Percentiles rank a stretch among this genome's conserved stretches.
phyloP scores from a whole-genome alignment of 53 echinoderm and acorn worm genomes.

The Antedon mediterranea region DNA sequence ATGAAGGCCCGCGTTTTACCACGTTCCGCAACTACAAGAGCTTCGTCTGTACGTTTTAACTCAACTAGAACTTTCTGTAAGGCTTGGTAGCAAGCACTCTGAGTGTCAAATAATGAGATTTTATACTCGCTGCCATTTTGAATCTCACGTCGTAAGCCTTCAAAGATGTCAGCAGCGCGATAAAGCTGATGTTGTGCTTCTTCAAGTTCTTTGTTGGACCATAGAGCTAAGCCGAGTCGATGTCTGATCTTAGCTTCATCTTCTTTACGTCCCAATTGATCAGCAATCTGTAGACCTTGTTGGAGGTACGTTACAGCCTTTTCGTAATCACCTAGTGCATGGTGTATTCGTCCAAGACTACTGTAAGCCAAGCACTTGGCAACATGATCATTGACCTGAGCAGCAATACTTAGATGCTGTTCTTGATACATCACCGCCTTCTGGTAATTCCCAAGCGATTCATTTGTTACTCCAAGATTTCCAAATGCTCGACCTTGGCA shows the following conservation, averaged over 20 bases:
- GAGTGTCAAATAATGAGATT: conserved; percentile 73
- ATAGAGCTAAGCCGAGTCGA: conserved; percentile 86
- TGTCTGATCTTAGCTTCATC: conserved; percentile 97
- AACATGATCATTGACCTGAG: conserved; percentile 76
- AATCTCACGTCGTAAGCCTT: conserved; percentile 68
- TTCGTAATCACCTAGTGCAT: conserved; percentile 75
- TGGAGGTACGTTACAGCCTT: conserved; percentile 87
- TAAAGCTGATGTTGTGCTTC: conserved; percentile 93
- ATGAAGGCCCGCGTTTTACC: conserved; percentile 86
- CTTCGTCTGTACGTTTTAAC: conserved; percentile 57
- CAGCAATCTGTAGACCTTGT: conserved; percentile 92
- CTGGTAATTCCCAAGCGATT: conserved; percentile 86
- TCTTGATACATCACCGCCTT: conserved; percentile 98
- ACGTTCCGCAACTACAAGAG: conserved; percentile 81
- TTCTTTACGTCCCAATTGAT: conserved; percentile 85
- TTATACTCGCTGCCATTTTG: conserved; percentile 77
- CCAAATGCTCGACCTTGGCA: conserved; percentile 94
- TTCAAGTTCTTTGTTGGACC: conserved; percentile 68
- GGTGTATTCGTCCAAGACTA: conserved; percentile 85
- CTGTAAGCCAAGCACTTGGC: conserved; percentile 82
- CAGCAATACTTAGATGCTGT: conserved; percentile 95
- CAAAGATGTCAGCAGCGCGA: conserved; percentile 81
- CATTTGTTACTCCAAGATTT: conserved; percentile 84
- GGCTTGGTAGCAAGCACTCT: conserved; percentile 86
- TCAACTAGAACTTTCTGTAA: conserved; percentile 80